Evolutionary conservation across 2,888 invertebrate species (phyloP).

Genomic region (Julus scanicus): DNA sequence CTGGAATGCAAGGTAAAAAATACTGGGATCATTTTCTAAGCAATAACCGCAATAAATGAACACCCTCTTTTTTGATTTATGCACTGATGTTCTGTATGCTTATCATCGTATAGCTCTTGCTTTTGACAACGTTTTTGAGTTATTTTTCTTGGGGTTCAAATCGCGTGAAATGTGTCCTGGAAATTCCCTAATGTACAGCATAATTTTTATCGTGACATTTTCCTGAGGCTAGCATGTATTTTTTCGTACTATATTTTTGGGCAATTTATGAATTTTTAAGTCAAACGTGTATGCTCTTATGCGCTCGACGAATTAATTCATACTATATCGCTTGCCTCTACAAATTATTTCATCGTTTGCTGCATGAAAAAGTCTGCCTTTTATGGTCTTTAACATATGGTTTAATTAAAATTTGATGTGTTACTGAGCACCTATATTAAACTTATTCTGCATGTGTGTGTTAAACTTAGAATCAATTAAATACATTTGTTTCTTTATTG

Average conservation of each 20-base stretch:
- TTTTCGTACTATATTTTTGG: not conserved
- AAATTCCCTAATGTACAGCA: not conserved
- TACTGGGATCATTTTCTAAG: not conserved
- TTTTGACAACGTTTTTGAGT: not conserved
- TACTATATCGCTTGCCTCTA: not conserved
- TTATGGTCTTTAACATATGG: no score
- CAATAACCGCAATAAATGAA: not conserved
- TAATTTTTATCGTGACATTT: not conserved
- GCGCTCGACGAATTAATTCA: not conserved
- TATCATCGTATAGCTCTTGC: not conserved
- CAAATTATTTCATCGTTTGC: no score
- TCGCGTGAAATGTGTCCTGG: not conserved
- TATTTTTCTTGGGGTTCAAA: not conserved
- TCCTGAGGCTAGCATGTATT: not conserved
- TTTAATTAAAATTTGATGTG: no score
- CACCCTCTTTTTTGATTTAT: not conserved
- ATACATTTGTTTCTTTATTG: no score
- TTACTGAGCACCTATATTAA: no score
- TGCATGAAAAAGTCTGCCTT: no score
- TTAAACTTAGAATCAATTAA: no score
- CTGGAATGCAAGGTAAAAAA: conserved; percentile 46
- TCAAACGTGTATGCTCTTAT: not conserved
- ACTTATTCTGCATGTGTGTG: no score
- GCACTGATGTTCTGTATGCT: not conserved
- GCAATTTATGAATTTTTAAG: not conserved